These are phyloP conservation scores for Callorhinus ursinus DNA, from an alignment of 2,113 vertebrate species.

Conservation along the genomic window DNA sequence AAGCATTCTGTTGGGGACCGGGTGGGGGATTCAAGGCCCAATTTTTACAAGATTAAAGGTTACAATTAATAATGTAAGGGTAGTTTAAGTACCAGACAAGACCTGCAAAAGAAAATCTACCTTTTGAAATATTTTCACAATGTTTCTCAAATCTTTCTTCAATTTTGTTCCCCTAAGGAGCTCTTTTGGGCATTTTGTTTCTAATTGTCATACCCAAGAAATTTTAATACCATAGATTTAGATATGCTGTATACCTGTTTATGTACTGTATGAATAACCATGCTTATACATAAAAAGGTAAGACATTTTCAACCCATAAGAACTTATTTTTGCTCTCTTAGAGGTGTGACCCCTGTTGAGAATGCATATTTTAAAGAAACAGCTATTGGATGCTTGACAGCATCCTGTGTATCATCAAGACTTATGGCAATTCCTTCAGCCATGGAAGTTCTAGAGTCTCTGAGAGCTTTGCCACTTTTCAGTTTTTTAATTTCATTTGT, in stretches of 20 bases:
- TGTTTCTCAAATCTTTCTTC: background rate
- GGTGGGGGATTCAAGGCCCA: background rate
- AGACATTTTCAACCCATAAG: background rate
- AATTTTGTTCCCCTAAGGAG: background rate
- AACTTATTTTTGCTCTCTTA: background rate
- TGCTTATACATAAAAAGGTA: background rate
- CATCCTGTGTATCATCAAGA: background rate
- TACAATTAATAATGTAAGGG: background rate
- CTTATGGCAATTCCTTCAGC: background rate
- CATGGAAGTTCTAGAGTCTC: background rate
- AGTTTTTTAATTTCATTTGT: background rate
- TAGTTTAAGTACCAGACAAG: background rate
- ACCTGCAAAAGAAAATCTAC: background rate
- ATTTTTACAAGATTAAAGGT: background rate
- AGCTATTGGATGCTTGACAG: background rate
- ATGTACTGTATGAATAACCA: background rate
- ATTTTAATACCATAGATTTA: background rate
- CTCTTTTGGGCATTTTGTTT: background rate
- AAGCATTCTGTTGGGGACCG: background rate
- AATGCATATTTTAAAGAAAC: background rate
- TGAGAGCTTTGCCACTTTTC: background rate
- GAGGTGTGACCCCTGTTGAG: background rate
- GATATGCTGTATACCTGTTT: background rate
- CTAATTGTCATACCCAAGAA: background rate
- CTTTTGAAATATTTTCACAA: background rate